Conservation (phyloP, 1,140 invertebrate genomes). For the Zaprionus nigranus region DNA sequence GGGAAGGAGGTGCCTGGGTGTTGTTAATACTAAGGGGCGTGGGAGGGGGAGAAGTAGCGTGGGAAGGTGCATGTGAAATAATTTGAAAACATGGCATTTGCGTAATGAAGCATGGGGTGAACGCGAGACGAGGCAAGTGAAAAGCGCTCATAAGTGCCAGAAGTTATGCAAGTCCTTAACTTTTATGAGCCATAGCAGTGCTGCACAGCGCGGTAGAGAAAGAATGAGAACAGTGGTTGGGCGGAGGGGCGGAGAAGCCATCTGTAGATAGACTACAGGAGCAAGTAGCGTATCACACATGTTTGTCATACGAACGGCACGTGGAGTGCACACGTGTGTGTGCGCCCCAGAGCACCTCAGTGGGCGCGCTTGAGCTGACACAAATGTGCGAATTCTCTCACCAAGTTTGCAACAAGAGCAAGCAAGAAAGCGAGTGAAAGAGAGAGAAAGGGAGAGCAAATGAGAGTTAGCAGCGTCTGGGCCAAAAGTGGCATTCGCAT, state of each 20-base stretch:
- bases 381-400: conserved; percentile 51
- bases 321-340: conserved; percentile 17
- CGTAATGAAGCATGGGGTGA: conserved; percentile 78
- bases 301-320: conserved; percentile 63
- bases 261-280: conserved; percentile 56
- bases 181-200: conserved; percentile 69
- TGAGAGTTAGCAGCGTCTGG: conserved; percentile 15
- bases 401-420: conserved; percentile 27
- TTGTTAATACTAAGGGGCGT: neutral
- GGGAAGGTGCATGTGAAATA: conserved; percentile 50
- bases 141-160: conserved; percentile 82
- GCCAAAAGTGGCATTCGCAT: conserved; percentile 68
- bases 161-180: conserved; percentile 81
- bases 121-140: conserved; percentile 58
- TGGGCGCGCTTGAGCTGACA: conserved; percentile 45
- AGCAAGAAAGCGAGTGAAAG: neutral
- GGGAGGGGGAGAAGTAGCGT: neutral
- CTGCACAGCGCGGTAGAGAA: neutral
- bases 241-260: neutral
- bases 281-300: conserved; percentile 79
- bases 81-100: conserved; percentile 82
- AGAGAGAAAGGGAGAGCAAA: neutral
- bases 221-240: neutral
- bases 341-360: conserved; percentile 14
- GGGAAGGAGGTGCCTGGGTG: too few species aligned